Conservation (phyloP, 2,113 vertebrate genomes). For the Condylura cristata region DNA sequence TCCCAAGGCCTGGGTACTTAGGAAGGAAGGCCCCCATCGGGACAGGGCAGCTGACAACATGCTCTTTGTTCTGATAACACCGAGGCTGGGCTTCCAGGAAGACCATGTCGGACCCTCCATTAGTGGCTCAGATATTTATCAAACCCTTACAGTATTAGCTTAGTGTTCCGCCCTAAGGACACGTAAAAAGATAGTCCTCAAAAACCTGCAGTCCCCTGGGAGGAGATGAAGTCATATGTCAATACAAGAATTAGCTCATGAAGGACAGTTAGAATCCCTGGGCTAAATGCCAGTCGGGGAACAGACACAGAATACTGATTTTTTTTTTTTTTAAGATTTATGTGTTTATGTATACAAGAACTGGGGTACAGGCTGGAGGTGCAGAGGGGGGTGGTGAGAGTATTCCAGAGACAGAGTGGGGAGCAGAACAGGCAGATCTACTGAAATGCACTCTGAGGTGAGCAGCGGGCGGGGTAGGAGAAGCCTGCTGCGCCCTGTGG, state of each 20-base stretch:
- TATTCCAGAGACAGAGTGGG: too few species aligned
- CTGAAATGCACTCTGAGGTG: too few species aligned
- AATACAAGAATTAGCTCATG: neutral
- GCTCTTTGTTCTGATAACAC: neutral
- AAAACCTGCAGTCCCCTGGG: neutral
- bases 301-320: neutral
- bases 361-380: too few species aligned
- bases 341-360: too few species aligned
- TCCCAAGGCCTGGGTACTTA: too few species aligned
- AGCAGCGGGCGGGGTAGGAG: too few species aligned
- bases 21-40: neutral
- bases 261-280: neutral
- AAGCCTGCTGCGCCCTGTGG: too few species aligned
- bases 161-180: neutral
- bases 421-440: too few species aligned
- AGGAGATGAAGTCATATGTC: neutral
- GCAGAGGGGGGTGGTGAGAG: too few species aligned
- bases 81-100: neutral
- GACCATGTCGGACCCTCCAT: neutral
- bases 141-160: neutral
- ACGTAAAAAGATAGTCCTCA: neutral
- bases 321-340: neutral
- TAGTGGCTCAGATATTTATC: neutral
- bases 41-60: neutral
- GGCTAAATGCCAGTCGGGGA: too few species aligned